Base-by-base conservation (phyloP, 2,888 invertebrate species). In the Drosophila fungiperda region DNA sequence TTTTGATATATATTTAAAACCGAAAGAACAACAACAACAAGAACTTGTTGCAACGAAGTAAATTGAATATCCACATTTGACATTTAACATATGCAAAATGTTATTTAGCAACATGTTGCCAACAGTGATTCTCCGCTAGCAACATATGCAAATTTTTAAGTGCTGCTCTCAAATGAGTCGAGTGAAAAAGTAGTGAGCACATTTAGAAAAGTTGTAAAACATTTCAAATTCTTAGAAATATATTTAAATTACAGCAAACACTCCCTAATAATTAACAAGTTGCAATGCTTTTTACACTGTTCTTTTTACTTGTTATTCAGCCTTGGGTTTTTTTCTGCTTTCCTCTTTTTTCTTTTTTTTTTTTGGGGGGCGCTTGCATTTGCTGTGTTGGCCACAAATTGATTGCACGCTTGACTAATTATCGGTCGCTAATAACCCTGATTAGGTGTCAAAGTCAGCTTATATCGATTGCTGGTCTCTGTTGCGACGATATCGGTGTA, bases 361-460 rank as follows among this genome's bases (percentile, higher is more conserved):
- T 63, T 29, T 29, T 5, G 29, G 29, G 29, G 11, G n/a, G 23
- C 36, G 32, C 61, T 55, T 42, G 50, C 60, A 42, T 35, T 48
- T 53, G 42, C 55, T 11, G 32, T 58, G 49, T 5, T 45, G 40
- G 55, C 9, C 59, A 50, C 69, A 61, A 87, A 78, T 87, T 86
- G 73, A 89, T 86, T 72, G 76, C 61, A 63, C 50, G 76, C 72
- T 59, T 61, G 68, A 70, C 81, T 76, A 81, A 75, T 75, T 81
- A 71, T 67, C 59, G 76, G 63, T 54, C 63, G 57, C 35, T 26
- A 55, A 54, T 69, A 78, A 78, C 89, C 90, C 78, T 88, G 78
- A 69, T 65, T 65, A 59, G 57, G 77, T 89, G 89, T 83, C 82
- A 87, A 79, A 75, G 89, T 77, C 82, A 70, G 78, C 86, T 89